phyloP scores from a whole-genome alignment of 2,797 vertebrate species.

The Sebastes melanostomus region DNA sequence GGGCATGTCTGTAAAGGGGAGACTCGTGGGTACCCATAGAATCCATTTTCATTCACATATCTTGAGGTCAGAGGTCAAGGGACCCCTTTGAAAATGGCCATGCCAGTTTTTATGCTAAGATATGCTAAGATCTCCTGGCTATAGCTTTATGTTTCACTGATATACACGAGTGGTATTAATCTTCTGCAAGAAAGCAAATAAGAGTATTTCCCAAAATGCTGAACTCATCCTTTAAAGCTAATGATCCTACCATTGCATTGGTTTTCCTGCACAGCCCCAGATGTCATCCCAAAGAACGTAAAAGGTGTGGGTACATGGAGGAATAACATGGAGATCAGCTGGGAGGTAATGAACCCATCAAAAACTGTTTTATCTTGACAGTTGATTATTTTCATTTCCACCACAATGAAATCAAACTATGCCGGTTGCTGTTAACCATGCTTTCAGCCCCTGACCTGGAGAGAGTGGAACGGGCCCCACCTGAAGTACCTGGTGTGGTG shows the following conservation, averaged over 20 bases:
- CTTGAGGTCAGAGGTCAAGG: background rate
- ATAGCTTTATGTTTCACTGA: background rate
- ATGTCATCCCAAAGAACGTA: constrained; percentile 90
- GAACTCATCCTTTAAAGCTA: background rate
- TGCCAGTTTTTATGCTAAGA: background rate
- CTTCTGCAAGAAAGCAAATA: background rate
- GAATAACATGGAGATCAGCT: constrained; percentile 99
- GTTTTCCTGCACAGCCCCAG: constrained; percentile 86
- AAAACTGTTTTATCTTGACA: background rate
- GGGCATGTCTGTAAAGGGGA: too few species aligned
- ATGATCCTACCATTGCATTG: background rate
- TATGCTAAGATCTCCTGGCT: background rate
- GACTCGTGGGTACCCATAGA: background rate
- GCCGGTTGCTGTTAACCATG: background rate
- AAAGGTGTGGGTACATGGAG: constrained; percentile 92
- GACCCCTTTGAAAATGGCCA: background rate
- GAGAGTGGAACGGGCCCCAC: constrained; percentile 93
- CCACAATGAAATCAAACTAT: background rate
- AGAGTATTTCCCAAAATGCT: background rate
- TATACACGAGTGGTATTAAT: background rate
- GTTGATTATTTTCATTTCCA: background rate
- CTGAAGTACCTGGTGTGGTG: constrained; percentile 94
- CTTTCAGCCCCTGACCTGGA: constrained; percentile 82
- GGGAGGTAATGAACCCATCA: constrained; percentile 86
- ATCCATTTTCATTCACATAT: background rate